phyloP scores from a whole-genome alignment of 1,140 invertebrate species.

The Achatina immaculata region DNA sequence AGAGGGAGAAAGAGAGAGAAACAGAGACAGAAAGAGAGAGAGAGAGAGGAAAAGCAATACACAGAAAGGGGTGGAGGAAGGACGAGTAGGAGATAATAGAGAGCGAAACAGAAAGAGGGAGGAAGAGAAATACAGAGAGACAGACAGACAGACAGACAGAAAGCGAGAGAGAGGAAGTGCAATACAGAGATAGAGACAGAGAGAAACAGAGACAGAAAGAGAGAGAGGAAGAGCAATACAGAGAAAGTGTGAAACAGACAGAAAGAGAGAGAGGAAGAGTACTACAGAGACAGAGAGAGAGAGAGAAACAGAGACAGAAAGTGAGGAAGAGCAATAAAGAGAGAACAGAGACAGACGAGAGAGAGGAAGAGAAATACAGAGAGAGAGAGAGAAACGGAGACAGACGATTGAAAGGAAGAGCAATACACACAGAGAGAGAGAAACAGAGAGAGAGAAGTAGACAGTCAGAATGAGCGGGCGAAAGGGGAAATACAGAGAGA shows the following conservation, averaged over 20 bases:
- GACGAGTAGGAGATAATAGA: slow-evolving; percentile 16
- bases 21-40: not conserved
- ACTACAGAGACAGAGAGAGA: slow-evolving; percentile 16
- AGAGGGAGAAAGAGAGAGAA: no score
- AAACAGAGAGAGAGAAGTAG: no score
- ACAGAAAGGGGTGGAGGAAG: no score
- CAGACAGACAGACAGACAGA: not conserved
- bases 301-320: not conserved
- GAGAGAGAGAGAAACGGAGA: no score
- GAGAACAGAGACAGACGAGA: no score
- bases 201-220: not conserved
- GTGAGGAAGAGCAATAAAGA: not conserved
- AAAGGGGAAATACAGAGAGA: no score
- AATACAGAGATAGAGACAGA: no score
- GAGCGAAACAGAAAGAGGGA: not conserved
- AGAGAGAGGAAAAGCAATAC: slow-evolving; percentile 18
- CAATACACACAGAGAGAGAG: no score
- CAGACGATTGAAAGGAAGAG: no score
- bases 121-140: slow-evolving; percentile 5
- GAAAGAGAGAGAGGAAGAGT: slow-evolving; percentile 15
- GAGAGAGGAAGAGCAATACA: slow-evolving; percentile 9
- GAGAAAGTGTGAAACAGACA: slow-evolving; percentile 16
- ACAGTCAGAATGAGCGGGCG: no score
- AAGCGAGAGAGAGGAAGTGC: not conserved
- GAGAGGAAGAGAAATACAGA: no score